Conservation (phyloP, 2,113 vertebrate species). For the Chlorodrepanis virens region DNA sequence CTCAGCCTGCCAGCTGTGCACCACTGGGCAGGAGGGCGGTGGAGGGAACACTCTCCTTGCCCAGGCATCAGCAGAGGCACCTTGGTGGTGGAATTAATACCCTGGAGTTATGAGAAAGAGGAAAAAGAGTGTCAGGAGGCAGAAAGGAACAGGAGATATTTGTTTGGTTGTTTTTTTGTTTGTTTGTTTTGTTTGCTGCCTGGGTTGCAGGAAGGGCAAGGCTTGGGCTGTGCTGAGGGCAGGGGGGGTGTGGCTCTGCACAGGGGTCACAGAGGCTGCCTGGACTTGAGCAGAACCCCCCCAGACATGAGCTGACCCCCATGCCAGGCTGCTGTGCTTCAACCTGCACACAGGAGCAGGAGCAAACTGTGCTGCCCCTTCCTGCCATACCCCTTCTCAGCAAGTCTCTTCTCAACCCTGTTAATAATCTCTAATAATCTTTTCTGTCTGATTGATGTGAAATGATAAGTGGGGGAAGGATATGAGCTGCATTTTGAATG, state of each 20-base stretch:
- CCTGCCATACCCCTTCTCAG: neutral
- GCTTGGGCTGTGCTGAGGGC: neutral
- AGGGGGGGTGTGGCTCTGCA: neutral
- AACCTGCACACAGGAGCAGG: neutral
- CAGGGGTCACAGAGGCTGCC: neutral
- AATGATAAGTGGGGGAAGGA: neutral
- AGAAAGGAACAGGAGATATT: neutral
- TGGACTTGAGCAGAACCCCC: neutral
- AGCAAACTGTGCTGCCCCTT: neutral
- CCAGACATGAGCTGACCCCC: neutral
- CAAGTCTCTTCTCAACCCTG: neutral
- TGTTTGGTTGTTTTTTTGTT: neutral
- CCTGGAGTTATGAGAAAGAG: neutral
- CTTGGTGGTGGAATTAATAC: fast-evolving
- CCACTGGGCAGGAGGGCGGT: neutral
- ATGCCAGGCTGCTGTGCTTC: neutral
- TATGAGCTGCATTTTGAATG: neutral
- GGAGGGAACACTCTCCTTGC: neutral
- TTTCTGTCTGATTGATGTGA: neutral
- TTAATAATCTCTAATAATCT: neutral
- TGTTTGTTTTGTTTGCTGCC: neutral
- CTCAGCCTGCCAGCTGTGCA: neutral
- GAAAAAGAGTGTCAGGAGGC: neutral
- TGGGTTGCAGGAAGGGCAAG: neutral
- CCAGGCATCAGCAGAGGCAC: neutral